These are phyloP conservation scores for Calosoma granatense DNA, from an alignment of 1,140 invertebrate species.

Conservation along the genomic window DNA sequence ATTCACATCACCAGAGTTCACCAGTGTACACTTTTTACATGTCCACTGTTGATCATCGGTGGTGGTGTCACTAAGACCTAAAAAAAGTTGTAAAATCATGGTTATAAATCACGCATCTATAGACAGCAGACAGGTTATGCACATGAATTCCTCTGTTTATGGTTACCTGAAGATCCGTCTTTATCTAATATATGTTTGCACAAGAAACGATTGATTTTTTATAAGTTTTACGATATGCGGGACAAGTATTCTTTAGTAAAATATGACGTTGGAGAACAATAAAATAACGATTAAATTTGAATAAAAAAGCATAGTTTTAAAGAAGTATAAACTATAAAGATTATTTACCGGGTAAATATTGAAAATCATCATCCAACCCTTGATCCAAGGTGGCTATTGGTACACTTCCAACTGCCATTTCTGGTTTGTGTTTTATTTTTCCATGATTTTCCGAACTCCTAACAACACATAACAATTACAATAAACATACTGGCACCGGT, in stretches of 20 bases:
- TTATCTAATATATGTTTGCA: not conserved
- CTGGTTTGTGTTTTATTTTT: conserved; percentile 14
- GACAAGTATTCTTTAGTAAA: too few relatives aligned
- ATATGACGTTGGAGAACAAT: too few relatives aligned
- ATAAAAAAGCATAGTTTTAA: too few relatives aligned
- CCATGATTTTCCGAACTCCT: conserved; percentile 11
- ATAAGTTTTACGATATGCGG: too few relatives aligned
- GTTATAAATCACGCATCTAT: too few relatives aligned
- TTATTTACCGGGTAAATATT: conserved; percentile 33
- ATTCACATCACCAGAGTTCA: conserved; percentile 56
- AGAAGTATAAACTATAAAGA: conserved; percentile 14
- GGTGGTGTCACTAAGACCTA: conserved; percentile 12
- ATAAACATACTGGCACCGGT: not conserved
- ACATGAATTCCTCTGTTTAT: too few relatives aligned
- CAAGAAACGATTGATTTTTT: too few relatives aligned
- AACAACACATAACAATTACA: not conserved
- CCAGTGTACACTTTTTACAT: conserved; percentile 77
- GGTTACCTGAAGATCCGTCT: too few relatives aligned
- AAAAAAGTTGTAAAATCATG: too few relatives aligned
- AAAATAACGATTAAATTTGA: too few relatives aligned
- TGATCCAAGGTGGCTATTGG: conserved; percentile 37
- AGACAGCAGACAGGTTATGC: too few relatives aligned
- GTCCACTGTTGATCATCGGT: conserved; percentile 56
- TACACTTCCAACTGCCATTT: conserved; percentile 19
- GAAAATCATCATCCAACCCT: conserved; percentile 41